phyloP scores from a whole-genome alignment of 2,113 vertebrate genomes.

The Philantomba maxwellii region DNA sequence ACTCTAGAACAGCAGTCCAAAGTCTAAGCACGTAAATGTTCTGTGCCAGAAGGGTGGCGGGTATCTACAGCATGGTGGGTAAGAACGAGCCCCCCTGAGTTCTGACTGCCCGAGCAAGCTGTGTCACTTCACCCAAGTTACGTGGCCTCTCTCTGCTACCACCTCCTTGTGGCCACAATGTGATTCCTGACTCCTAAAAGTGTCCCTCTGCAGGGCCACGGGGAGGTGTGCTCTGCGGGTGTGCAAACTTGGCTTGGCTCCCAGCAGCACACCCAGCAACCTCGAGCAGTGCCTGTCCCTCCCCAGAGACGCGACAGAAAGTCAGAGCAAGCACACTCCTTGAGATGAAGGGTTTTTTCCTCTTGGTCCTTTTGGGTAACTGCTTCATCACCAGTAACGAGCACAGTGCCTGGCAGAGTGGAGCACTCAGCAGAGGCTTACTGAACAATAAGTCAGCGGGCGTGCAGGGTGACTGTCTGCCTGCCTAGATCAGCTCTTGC shows the following conservation, averaged over 20 bases:
- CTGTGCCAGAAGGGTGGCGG: not conserved
- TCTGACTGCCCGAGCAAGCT: not conserved
- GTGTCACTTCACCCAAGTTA: not conserved
- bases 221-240: not conserved
- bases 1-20: not conserved
- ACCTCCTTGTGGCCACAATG: not conserved
- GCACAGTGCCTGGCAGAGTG: not conserved
- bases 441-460: not conserved
- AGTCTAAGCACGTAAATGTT: accelerated
- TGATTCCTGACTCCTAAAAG: not conserved
- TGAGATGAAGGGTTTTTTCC: not conserved
- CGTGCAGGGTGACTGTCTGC: not conserved
- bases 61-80: accelerated
- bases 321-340: not conserved
- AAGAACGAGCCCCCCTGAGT: not conserved
- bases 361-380: not conserved
- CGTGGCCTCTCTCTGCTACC: not conserved
- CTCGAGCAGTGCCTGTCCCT: not conserved
- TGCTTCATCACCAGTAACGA: not conserved
- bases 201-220: not conserved
- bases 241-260: not conserved
- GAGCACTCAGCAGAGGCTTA: not conserved
- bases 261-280: too few species aligned
- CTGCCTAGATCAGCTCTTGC: not conserved
- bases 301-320: not conserved